Conservation (phyloP, 2,113 vertebrate genomes). For the Felis chaus region DNA sequence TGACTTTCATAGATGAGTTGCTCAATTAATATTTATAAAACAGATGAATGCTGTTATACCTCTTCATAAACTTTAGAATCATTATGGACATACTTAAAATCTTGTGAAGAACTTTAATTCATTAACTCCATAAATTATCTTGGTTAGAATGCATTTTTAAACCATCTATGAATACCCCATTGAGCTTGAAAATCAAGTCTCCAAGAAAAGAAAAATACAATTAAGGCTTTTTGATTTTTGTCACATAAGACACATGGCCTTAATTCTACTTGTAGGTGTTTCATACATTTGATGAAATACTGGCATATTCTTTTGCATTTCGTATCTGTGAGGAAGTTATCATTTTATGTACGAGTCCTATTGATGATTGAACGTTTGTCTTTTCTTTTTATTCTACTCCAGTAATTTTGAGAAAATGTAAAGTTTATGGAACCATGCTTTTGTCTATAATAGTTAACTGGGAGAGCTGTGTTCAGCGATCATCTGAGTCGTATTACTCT, state of each 20-base stretch:
- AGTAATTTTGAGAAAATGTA: constrained; percentile 13
- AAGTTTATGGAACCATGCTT: constrained; percentile 18
- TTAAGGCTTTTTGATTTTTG: constrained; percentile 31
- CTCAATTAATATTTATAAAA: constrained; percentile 65
- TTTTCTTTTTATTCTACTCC: constrained; percentile 3
- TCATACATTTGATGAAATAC: not conserved
- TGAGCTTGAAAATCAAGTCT: constrained; percentile 22
- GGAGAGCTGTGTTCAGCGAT: not conserved
- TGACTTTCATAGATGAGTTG: constrained; percentile 51
- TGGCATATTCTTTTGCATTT: not conserved
- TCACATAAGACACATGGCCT: constrained; percentile 13
- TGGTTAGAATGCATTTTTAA: constrained; percentile 30
- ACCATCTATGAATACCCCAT: not conserved
- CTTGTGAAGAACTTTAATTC: constrained; percentile 38
- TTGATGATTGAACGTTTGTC: not conserved
- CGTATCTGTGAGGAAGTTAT: not conserved
- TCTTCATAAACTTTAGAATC: constrained; percentile 58
- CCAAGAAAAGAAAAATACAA: constrained; percentile 51
- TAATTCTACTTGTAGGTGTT: constrained; percentile 43
- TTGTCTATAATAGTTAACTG: not conserved
- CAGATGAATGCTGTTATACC: constrained; percentile 42
- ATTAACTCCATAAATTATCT: constrained; percentile 55
- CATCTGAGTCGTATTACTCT: constrained; percentile 48
- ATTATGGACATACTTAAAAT: constrained; percentile 47
- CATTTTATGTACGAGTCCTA: not conserved